These are phyloP conservation scores for Teleopsis dalmanni DNA, from an alignment of 1,140 invertebrate genomes.

Conservation along the genomic window DNA sequence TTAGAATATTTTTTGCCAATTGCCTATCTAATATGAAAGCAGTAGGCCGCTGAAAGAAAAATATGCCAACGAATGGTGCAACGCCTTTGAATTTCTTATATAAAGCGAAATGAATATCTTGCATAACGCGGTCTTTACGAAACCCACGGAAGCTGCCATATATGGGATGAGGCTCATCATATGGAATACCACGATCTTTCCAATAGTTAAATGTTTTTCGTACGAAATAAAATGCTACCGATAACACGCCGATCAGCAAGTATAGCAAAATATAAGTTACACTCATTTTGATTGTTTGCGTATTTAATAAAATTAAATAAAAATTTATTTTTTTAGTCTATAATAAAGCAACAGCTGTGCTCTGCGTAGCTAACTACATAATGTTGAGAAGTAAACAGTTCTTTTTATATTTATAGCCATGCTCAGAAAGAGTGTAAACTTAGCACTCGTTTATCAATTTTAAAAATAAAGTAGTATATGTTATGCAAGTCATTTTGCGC, in stretches of 20 bases:
- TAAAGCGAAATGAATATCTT: neutral
- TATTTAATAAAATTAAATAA: no score
- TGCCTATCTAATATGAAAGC: conserved; percentile 24
- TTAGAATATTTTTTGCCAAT: conserved; percentile 29
- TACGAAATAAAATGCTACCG: conserved; percentile 25
- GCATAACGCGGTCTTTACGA: neutral
- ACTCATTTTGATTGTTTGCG: no score
- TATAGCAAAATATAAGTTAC: neutral
- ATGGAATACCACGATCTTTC: conserved; percentile 40
- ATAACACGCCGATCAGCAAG: neutral
- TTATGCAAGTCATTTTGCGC: no score
- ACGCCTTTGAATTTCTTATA: conserved; percentile 37
- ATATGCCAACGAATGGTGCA: conserved; percentile 23
- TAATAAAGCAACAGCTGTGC: no score
- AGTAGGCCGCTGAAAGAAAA: conserved; percentile 18
- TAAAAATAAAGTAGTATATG: no score
- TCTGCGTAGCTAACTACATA: no score
- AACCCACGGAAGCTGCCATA: conserved; percentile 3
- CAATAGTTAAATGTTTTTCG: conserved; percentile 40
- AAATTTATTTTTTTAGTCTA: no score
- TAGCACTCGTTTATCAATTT: no score
- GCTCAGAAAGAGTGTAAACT: no score
- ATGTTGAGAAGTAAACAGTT: no score
- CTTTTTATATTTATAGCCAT: no score
- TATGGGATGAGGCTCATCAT: conserved; percentile 11